Evolutionary conservation across 2,797 vertebrate genomes (phyloP).

Genomic region (Bradypodion pumilum): DNA sequence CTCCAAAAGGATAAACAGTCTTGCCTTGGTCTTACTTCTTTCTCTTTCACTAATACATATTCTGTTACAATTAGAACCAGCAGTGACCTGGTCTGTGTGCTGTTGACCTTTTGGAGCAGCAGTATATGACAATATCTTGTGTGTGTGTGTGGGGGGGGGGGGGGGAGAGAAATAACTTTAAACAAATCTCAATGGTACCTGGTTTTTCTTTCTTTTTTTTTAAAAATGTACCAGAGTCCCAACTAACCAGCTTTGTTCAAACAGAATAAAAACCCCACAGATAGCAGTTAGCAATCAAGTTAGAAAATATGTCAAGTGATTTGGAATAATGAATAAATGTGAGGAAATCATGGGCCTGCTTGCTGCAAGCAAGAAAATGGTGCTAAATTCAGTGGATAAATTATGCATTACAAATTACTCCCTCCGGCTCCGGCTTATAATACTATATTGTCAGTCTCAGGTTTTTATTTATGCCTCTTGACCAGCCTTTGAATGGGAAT

Average conservation of each 20-base stretch:
- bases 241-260: conserved; percentile 10
- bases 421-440: conserved; percentile 47
- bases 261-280: conserved; percentile 15
- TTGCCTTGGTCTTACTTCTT: too few relatives aligned
- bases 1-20: too few relatives aligned
- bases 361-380: conserved; percentile 45
- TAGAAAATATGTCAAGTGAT: conserved; percentile 28
- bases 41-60: too few relatives aligned
- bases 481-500: conserved; percentile 1
- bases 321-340: conserved; percentile 22
- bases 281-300: conserved; percentile 14
- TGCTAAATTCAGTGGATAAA: conserved; percentile 57
- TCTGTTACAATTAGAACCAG: too few relatives aligned
- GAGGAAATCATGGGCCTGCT: conserved; percentile 38
- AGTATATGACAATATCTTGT: neutral
- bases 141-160: too few relatives aligned
- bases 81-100: neutral
- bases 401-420: conserved; percentile 64
- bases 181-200: conserved; percentile 28
- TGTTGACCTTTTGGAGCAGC: neutral
- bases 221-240: conserved; percentile 4
- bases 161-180: too few relatives aligned
- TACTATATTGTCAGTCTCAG: conserved; percentile 36
- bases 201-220: neutral
- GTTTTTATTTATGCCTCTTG: conserved; percentile 54